Percentiles rank a stretch among this genome's conserved stretches.
Evolutionary conservation across 2,113 vertebrate species (phyloP).

Genomic region (Notarius quadriscutis): DNA sequence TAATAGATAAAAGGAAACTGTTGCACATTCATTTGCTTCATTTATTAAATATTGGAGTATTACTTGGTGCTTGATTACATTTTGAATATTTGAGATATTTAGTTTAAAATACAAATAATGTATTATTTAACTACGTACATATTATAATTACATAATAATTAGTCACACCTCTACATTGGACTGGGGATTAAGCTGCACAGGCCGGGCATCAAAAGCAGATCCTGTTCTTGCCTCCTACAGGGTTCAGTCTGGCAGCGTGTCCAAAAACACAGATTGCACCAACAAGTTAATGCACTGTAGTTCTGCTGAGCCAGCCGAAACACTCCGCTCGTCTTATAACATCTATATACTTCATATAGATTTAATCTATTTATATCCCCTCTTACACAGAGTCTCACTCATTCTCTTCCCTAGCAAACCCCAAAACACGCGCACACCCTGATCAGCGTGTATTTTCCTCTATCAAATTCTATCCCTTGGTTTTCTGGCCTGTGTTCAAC

Average conservation of each 20-base stretch:
- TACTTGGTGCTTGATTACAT: background rate
- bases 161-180: background rate
- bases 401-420: background rate
- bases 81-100: background rate
- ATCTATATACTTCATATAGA: conserved; percentile 25
- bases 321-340: background rate
- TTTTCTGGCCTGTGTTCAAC: conserved; percentile 14
- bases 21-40: background rate
- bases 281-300: conserved; percentile 24
- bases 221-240: conserved; percentile 42
- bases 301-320: conserved; percentile 41
- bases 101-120: background rate
- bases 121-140: background rate
- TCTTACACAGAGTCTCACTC: background rate
- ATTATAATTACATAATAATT: background rate
- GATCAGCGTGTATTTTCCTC: background rate
- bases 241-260: conserved; percentile 41
- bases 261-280: conserved; percentile 20
- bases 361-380: background rate
- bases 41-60: background rate
- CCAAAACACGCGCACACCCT: background rate
- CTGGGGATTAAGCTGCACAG: conserved; percentile 12
- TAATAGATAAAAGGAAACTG: background rate
- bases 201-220: conserved; percentile 30
- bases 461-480: background rate